Evolutionary conservation across 2,113 vertebrate genomes (phyloP).

Genomic region (Oreocharis arfaki): DNA sequence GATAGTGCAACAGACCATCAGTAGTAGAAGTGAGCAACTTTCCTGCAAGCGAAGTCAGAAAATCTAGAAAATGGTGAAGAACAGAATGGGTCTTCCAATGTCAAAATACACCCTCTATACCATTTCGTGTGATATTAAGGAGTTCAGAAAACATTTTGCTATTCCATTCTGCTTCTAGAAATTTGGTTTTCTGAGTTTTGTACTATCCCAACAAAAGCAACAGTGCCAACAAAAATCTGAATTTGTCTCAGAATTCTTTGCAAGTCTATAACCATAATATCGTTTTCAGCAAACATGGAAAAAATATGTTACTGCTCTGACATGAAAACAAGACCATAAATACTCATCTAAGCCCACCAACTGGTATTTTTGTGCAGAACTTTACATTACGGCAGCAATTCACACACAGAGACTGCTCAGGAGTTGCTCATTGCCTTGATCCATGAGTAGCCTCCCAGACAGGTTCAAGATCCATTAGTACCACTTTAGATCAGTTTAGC

Average conservation of each 20-base stretch:
- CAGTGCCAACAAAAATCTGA: not conserved
- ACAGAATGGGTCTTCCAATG: not conserved
- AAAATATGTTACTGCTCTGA: not conserved
- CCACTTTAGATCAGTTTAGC: not conserved
- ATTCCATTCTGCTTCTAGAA: not conserved
- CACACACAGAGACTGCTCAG: not conserved
- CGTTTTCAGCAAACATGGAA: not conserved
- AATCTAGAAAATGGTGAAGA: not conserved
- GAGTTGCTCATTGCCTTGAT: not conserved
- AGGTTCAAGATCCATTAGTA: not conserved
- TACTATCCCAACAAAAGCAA: accelerated
- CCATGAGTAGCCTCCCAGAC: accelerated
- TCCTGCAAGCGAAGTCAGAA: not conserved
- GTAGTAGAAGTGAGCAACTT: not conserved
- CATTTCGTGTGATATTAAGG: not conserved
- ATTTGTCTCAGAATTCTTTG: not conserved
- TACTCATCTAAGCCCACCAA: not conserved
- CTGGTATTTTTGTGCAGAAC: not conserved
- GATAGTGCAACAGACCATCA: not conserved
- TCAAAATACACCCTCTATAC: not conserved
- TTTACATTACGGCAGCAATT: not conserved
- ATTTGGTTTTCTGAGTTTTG: not conserved
- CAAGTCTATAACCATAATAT: not conserved
- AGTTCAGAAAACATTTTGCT: not conserved
- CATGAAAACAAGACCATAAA: not conserved